These are phyloP conservation scores for Sebastes matsubarae DNA, from an alignment of 2,797 vertebrate species.

Conservation along the genomic window DNA sequence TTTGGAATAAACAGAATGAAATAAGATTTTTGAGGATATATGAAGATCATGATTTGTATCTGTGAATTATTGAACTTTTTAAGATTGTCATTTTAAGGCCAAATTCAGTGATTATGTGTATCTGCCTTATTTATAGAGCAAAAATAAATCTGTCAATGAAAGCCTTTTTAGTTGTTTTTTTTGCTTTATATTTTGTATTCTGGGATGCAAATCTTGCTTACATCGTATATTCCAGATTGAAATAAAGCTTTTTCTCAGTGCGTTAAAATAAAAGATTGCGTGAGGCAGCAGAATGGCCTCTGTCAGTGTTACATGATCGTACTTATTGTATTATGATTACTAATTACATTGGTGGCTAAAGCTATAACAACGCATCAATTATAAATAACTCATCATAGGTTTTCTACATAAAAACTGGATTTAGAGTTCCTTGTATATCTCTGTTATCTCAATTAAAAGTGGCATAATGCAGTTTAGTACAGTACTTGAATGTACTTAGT, in stretches of 20 bases:
- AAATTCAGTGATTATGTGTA: slow-evolving; percentile 65
- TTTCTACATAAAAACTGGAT: neutral
- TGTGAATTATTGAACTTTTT: slow-evolving; percentile 64
- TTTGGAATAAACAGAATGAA: slow-evolving; percentile 66
- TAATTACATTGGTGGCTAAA: neutral
- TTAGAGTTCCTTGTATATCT: neutral
- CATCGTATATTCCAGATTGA: neutral
- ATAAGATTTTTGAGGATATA: slow-evolving; percentile 48
- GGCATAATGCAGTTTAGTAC: neutral
- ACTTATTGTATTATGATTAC: neutral
- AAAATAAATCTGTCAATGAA: slow-evolving; percentile 58
- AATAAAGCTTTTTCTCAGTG: neutral
- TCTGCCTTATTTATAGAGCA: slow-evolving; percentile 76
- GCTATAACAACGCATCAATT: neutral
- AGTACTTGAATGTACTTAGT: neutral
- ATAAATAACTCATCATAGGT: neutral
- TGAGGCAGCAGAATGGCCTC: neutral
- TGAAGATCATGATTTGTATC: slow-evolving; percentile 68
- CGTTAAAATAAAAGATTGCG: neutral
- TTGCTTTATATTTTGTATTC: neutral
- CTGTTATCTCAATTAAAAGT: neutral
- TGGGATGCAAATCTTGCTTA: neutral
- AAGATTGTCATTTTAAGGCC: slow-evolving; percentile 60
- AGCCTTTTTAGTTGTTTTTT: slow-evolving; percentile 2
- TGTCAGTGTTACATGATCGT: neutral